phyloP scores from a whole-genome alignment of 92 coral and sea anemone species.

The Porites divaricata region DNA sequence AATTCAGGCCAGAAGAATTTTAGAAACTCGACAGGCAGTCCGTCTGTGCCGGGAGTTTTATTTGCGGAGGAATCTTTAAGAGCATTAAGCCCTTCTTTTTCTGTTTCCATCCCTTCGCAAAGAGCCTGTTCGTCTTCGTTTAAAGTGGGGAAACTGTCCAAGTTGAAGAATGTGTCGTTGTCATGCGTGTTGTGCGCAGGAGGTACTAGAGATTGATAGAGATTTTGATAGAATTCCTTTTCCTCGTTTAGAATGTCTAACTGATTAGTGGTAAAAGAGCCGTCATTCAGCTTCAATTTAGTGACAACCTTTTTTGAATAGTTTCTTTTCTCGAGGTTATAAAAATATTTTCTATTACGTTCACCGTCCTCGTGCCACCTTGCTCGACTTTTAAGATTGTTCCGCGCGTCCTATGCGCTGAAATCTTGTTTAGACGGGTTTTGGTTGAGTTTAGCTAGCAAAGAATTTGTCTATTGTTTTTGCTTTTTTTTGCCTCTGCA shows the following conservation, averaged over 20 bases:
- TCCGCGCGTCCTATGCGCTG: neutral
- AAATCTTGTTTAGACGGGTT: neutral
- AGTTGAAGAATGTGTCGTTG: neutral
- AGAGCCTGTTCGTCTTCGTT: neutral
- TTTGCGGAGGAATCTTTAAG: neutral
- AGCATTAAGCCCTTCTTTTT: neutral
- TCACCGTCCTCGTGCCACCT: conserved; percentile 8
- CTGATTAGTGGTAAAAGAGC: neutral
- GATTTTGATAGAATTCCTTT: neutral
- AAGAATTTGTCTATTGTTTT: neutral
- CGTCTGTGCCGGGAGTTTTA: conserved; percentile 2
- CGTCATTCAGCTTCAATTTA: neutral
- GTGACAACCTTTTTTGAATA: neutral
- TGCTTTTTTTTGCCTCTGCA: neutral
- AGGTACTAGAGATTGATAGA: neutral
- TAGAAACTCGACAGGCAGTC: neutral
- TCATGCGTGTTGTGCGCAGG: neutral
- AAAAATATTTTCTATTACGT: conserved; percentile 12
- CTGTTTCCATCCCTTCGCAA: neutral
- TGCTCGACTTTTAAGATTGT: conserved; percentile 11
- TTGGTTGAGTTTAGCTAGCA: neutral
- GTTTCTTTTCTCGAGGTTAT: conserved; percentile 13
- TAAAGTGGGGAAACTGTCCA: neutral
- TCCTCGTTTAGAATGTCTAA: neutral
- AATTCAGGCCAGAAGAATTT: neutral